Conservation (phyloP, 2,888 invertebrate species). For the Hemistola chrysoprasaria region DNA sequence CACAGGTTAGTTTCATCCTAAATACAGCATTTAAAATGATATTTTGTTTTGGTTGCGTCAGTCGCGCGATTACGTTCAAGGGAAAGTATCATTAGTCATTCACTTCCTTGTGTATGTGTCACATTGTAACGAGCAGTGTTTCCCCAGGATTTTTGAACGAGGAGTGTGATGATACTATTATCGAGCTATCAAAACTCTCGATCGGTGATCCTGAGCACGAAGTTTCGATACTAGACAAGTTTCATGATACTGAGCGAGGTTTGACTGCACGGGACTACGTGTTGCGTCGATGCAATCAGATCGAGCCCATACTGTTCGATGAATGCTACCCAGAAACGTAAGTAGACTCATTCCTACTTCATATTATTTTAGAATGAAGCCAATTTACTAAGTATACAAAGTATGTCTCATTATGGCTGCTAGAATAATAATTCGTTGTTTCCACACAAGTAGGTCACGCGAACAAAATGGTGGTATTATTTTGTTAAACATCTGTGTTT, state of each 20-base stretch:
- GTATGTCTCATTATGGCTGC: too few relatives aligned
- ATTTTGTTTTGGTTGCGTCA: conserved; percentile 41
- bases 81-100: conserved; percentile 73
- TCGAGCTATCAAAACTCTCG: conserved; percentile 78
- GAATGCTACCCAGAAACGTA: conserved; percentile 85
- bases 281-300: conserved; percentile 86
- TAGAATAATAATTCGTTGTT: too few relatives aligned
- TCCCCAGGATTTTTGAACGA: conserved; percentile 77
- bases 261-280: conserved; percentile 73
- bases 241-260: conserved; percentile 64
- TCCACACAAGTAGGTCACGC: conserved; percentile 45
- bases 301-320: conserved; percentile 83
- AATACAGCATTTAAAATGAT: conserved; percentile 14
- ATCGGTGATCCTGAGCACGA: conserved; percentile 71
- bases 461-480: conserved; percentile 43
- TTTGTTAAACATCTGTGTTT: conserved; percentile 32
- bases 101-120: conserved; percentile 72
- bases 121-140: conserved; percentile 39
- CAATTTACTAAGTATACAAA: too few relatives aligned
- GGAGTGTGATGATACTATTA: conserved; percentile 81
- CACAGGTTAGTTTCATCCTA: conserved; percentile 63
- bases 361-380: too few relatives aligned
- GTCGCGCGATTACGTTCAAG: conserved; percentile 54
- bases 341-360: conserved; percentile 42
- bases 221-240: conserved; percentile 67